These are phyloP conservation scores for Syndactyla subalaris DNA, from an alignment of 2,797 vertebrate genomes.

Conservation along the genomic window DNA sequence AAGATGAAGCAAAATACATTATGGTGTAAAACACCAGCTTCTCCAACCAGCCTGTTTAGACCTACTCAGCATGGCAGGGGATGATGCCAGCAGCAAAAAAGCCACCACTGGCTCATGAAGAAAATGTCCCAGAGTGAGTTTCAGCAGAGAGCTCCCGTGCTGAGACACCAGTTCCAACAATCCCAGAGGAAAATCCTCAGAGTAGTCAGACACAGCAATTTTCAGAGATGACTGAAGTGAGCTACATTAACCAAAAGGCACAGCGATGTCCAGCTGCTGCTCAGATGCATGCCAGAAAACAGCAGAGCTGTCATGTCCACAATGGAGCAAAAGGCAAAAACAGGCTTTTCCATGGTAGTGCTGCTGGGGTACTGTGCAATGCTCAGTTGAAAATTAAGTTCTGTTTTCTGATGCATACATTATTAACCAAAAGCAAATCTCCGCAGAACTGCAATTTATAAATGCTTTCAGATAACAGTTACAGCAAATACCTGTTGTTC, in stretches of 20 bases:
- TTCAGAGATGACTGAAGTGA: not conserved
- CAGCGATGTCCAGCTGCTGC: not conserved
- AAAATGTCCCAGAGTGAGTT: not conserved
- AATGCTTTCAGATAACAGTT: not conserved
- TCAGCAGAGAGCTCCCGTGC: not conserved
- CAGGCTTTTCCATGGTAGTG: not conserved
- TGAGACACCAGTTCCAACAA: not conserved
- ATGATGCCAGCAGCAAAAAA: not conserved
- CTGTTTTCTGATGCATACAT: not conserved
- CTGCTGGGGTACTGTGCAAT: not conserved
- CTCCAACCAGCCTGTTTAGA: not conserved
- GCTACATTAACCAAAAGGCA: not conserved
- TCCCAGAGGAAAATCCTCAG: not conserved
- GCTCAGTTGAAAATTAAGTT: not conserved
- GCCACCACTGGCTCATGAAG: not conserved
- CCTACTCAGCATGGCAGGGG: no score
- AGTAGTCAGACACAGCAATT: not conserved
- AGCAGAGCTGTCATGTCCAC: rapidly evolving
- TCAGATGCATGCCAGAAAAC: rapidly evolving
- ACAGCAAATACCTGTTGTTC: not conserved
- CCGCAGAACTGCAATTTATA: not conserved
- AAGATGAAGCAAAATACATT: not conserved
- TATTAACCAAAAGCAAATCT: not conserved
- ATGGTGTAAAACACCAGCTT: not conserved
- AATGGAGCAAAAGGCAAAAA: rapidly evolving